phyloP scores from a whole-genome alignment of 1,140 invertebrate species.

The Drosophila jambulina region DNA sequence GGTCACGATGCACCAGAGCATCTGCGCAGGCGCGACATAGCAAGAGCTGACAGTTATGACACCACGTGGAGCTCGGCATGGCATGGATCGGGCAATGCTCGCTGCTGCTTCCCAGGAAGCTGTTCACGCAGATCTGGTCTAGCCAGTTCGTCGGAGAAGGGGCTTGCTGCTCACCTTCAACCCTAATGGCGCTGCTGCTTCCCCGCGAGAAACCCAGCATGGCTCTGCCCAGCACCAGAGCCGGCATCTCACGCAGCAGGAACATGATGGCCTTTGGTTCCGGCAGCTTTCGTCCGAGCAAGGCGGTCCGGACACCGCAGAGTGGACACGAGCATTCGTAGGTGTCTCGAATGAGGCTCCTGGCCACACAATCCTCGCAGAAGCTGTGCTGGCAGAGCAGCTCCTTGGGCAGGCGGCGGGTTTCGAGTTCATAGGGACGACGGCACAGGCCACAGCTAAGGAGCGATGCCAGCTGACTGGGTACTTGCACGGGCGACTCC shows the following conservation, averaged over 20 bases:
- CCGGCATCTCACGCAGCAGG: slow-evolving; percentile 70
- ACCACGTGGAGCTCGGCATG: slow-evolving; percentile 91
- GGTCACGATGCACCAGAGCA: slow-evolving; percentile 88
- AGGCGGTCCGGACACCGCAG: slow-evolving; percentile 88
- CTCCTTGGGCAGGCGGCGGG: slow-evolving; percentile 88
- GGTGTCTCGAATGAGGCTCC: slow-evolving; percentile 85
- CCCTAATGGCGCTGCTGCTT: slow-evolving; percentile 3
- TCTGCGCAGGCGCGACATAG: slow-evolving; percentile 89
- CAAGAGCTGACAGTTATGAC: slow-evolving; percentile 88
- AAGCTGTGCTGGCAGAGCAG: slow-evolving; percentile 91
- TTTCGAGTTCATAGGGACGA: slow-evolving; percentile 89
- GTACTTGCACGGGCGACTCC: slow-evolving; percentile 77
- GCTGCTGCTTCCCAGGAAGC: slow-evolving; percentile 20
- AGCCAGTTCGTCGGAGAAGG: slow-evolving; percentile 7
- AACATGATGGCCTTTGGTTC: slow-evolving; percentile 89
- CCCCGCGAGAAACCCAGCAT: slow-evolving; percentile 14
- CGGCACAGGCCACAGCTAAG: slow-evolving; percentile 89
- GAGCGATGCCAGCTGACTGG: slow-evolving; percentile 89
- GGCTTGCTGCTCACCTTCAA: slow-evolving; percentile 4
- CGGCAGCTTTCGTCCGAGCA: slow-evolving; percentile 86
- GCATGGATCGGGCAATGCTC: slow-evolving; percentile 90
- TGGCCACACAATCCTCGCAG: slow-evolving; percentile 89
- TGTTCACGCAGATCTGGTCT: slow-evolving; percentile 28
- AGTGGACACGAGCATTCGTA: slow-evolving; percentile 89
- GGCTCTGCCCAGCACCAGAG: slow-evolving; percentile 29